phyloP scores from a whole-genome alignment of 2,113 vertebrate genomes.

The Notechis scutatus region DNA sequence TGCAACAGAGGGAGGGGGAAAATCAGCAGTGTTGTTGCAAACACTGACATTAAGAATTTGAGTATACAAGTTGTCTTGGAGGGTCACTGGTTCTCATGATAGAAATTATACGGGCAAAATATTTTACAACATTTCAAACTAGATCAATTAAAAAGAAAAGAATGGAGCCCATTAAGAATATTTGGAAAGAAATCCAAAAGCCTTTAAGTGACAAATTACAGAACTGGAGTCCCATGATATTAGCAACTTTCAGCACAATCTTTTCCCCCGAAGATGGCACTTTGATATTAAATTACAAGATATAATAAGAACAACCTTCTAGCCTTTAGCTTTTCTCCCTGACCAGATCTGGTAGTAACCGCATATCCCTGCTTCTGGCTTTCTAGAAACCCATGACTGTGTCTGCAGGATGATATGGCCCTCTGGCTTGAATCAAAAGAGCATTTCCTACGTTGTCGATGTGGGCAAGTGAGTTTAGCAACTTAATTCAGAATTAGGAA shows the following conservation, averaged over 20 bases:
- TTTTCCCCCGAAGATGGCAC: neutral
- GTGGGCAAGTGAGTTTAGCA: neutral
- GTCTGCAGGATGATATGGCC: neutral
- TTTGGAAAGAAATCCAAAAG: neutral
- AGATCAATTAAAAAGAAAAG: neutral
- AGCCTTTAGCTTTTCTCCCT: neutral
- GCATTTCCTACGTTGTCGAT: neutral
- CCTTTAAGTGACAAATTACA: neutral
- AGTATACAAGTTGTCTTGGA: slow-evolving; percentile 14
- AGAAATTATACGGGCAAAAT: neutral
- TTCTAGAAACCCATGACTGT: neutral
- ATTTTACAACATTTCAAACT: neutral
- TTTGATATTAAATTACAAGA: neutral
- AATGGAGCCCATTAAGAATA: neutral
- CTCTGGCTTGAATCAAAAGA: neutral
- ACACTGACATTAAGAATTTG: slow-evolving; percentile 40
- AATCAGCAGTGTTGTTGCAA: slow-evolving; percentile 55
- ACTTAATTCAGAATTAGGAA: neutral
- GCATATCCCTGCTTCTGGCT: neutral
- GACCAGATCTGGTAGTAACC: neutral
- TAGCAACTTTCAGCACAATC: neutral
- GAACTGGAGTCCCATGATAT: neutral
- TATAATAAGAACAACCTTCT: neutral
- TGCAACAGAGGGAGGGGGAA: slow-evolving; percentile 69
- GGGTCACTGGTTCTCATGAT: slow-evolving; percentile 16